A percentile compares a stretch with the other conserved stretches of the same genome.
Evolutionary conservation across 2,888 invertebrate genomes (phyloP).

Genomic region (Cylloceria caligata): DNA sequence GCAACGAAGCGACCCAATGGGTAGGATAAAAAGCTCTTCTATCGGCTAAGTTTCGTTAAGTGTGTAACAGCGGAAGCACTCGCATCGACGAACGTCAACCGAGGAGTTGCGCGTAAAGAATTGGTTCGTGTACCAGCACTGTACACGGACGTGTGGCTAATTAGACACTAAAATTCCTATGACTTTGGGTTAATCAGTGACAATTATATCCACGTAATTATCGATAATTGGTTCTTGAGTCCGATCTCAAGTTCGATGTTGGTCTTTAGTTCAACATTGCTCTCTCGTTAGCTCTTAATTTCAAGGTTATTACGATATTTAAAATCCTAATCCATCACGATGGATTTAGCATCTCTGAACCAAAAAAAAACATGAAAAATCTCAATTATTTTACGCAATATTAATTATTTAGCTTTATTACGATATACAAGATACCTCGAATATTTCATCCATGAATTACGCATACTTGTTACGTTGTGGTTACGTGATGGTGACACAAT

Average conservation of each 20-base stretch:
- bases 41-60: slow-evolving; percentile 25
- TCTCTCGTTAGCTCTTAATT: too few relatives aligned
- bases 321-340: too few relatives aligned
- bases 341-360: too few relatives aligned
- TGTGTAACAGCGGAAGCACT: not conserved
- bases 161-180: not conserved
- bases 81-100: slow-evolving; percentile 28
- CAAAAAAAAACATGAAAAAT: too few relatives aligned
- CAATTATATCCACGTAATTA: not conserved
- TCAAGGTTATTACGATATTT: too few relatives aligned
- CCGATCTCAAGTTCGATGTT: not conserved
- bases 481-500: too few relatives aligned
- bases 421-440: too few relatives aligned
- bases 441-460: too few relatives aligned
- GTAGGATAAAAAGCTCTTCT: slow-evolving; percentile 56
- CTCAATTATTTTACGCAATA: too few relatives aligned
- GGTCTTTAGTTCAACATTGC: too few relatives aligned
- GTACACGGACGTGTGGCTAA: slow-evolving; percentile 1
- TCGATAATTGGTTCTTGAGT: not conserved
- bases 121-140: not conserved
- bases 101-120: slow-evolving; percentile 4
- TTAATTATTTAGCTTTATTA: too few relatives aligned
- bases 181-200: not conserved
- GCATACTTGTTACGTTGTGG: too few relatives aligned
- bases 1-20: slow-evolving; percentile 52